These are phyloP conservation scores for Calyptommatus sinebrachiatus DNA, from an alignment of 2,113 vertebrate species.

Conservation along the genomic window DNA sequence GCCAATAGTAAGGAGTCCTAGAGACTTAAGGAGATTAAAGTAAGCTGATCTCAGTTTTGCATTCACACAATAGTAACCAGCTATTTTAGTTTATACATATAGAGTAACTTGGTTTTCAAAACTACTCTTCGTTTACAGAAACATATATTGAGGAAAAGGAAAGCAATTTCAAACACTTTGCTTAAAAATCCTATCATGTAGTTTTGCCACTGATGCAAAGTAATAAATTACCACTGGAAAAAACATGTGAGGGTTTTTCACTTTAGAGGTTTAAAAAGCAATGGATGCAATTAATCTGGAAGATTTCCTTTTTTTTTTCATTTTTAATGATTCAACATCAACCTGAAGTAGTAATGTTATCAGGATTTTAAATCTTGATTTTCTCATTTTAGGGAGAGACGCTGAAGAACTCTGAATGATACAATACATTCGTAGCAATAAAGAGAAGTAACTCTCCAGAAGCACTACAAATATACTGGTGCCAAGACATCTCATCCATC, in stretches of 20 bases:
- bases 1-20: not conserved
- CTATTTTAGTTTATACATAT: not conserved
- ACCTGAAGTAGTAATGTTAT: not conserved
- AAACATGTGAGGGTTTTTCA: not conserved
- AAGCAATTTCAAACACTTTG: not conserved
- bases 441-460: too few relatives aligned
- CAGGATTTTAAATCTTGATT: not conserved
- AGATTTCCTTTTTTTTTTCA: not conserved
- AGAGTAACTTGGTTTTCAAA: not conserved
- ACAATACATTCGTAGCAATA: not conserved
- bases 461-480: too few relatives aligned
- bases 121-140: not conserved
- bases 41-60: not conserved
- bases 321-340: not conserved
- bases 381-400: not conserved
- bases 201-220: not conserved
- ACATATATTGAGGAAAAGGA: not conserved
- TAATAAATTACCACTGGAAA: not conserved
- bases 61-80: not conserved
- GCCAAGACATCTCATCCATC: too few relatives aligned
- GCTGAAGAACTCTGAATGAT: not conserved
- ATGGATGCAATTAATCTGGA: not conserved
- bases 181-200: not conserved
- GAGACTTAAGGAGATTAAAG: not conserved
- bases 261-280: not conserved